Conservation (phyloP, 2,888 invertebrate genomes). For the Aphidius colemani region DNA sequence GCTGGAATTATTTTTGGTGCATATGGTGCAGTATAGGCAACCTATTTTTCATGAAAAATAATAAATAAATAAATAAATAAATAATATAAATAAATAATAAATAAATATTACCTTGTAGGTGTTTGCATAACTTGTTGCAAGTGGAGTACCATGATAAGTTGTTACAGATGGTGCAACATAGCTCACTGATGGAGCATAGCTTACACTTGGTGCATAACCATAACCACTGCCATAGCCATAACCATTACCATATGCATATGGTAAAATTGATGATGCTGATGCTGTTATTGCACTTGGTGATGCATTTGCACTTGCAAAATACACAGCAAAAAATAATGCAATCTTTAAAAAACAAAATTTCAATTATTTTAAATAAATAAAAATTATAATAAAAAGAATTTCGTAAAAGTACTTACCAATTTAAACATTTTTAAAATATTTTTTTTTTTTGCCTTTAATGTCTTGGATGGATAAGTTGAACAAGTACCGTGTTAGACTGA, state of each 20-base stretch:
- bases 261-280: conserved; percentile 3
- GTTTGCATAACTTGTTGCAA: conserved; percentile 50
- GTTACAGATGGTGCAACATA: conserved; percentile 46
- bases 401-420: conserved; percentile 67
- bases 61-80: conserved; percentile 1
- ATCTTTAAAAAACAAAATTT: neutral
- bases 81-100: neutral
- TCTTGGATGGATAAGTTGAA: conserved; percentile 26
- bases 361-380: no score
- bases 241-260: conserved; percentile 39
- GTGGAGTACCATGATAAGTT: conserved; percentile 38
- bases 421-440: conserved; percentile 62
- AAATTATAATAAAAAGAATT: no score
- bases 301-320: conserved; percentile 40
- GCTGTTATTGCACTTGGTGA: conserved; percentile 45
- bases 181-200: conserved; percentile 38
- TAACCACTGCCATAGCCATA: conserved; percentile 42
- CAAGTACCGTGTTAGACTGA: conserved; percentile 47
- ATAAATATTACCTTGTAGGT: conserved; percentile 51
- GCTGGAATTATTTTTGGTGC: conserved; percentile 42
- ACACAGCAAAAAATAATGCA: no score
- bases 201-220: conserved; percentile 34
- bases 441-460: conserved; percentile 25
- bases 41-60: no score
- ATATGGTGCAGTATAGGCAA: conserved; percentile 42